A percentile compares a stretch with the other conserved stretches of the same genome.
Evolutionary conservation across 2,113 vertebrate genomes (phyloP).

Genomic region (Ciconia boyciana): DNA sequence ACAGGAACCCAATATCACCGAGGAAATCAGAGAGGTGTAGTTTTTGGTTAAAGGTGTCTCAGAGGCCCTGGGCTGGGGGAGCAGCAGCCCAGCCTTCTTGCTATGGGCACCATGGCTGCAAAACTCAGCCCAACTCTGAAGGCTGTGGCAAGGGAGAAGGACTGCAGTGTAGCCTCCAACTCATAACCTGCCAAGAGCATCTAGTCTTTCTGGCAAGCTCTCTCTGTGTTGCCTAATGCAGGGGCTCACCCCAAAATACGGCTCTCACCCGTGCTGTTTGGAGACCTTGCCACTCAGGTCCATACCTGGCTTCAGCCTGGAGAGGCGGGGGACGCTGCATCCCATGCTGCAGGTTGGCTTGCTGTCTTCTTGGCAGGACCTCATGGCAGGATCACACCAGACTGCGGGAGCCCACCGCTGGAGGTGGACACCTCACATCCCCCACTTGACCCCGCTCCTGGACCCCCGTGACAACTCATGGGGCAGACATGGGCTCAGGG

Average conservation of each 20-base stretch:
- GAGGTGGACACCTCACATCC: not conserved
- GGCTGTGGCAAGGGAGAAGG: not conserved
- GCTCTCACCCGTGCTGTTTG: not conserved
- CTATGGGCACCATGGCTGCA: not conserved
- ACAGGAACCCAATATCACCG: fast-evolving
- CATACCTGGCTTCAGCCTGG: not conserved
- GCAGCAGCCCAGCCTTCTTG: not conserved
- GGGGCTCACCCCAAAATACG: not conserved
- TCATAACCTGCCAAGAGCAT: not conserved
- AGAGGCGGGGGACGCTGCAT: not conserved
- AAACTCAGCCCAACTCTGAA: not conserved
- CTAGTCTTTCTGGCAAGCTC: not conserved
- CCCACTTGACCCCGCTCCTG: not conserved
- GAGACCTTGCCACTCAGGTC: not conserved
- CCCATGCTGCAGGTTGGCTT: not conserved
- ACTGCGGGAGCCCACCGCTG: not conserved
- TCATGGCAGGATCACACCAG: not conserved
- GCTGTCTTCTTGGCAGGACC: not conserved
- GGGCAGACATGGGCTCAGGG: not conserved
- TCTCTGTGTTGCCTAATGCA: not conserved
- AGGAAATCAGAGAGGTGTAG: not conserved
- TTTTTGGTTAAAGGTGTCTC: not conserved
- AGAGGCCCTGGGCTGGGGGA: not conserved
- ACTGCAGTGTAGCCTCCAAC: fast-evolving
- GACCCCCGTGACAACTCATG: not conserved